phyloP scores from a whole-genome alignment of 2,113 vertebrate species.

The Erythrocercus mccallii region DNA sequence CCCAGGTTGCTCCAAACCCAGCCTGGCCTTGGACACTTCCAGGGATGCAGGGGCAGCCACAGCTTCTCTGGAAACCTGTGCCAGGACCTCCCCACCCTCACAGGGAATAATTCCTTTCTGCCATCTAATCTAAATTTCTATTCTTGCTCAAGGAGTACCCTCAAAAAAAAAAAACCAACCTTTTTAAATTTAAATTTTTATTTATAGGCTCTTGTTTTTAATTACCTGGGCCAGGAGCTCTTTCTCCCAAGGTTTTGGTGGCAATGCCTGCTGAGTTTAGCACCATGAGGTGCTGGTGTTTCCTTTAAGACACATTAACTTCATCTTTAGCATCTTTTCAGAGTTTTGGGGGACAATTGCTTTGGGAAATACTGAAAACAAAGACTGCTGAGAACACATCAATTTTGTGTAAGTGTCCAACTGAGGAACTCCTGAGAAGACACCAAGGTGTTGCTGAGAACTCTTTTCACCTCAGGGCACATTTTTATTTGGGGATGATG shows the following conservation, averaged over 20 bases:
- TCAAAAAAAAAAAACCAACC: background rate
- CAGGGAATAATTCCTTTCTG: background rate
- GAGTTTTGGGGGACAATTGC: background rate
- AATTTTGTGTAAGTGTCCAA: background rate
- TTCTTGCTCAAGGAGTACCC: background rate
- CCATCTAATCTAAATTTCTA: background rate
- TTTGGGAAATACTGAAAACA: background rate
- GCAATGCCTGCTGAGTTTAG: background rate
- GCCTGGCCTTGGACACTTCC: background rate
- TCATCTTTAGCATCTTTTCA: background rate
- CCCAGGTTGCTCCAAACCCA: background rate
- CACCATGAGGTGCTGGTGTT: background rate
- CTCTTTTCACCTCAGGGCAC: no score
- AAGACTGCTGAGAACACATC: accelerated
- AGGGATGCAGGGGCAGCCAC: background rate
- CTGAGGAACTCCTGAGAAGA: background rate
- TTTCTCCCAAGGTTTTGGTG: background rate
- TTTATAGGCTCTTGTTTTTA: background rate
- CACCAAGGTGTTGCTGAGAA: background rate
- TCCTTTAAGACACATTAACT: background rate
- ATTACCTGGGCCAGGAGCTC: background rate
- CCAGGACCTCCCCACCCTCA: background rate
- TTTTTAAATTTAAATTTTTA: background rate
- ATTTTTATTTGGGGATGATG: background rate
- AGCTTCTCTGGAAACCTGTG: background rate